A percentile compares a stretch with the other conserved stretches of the same genome.
phyloP scores from a whole-genome alignment of 92 coral and sea anemone species.

The Palythoa grandiflora region DNA sequence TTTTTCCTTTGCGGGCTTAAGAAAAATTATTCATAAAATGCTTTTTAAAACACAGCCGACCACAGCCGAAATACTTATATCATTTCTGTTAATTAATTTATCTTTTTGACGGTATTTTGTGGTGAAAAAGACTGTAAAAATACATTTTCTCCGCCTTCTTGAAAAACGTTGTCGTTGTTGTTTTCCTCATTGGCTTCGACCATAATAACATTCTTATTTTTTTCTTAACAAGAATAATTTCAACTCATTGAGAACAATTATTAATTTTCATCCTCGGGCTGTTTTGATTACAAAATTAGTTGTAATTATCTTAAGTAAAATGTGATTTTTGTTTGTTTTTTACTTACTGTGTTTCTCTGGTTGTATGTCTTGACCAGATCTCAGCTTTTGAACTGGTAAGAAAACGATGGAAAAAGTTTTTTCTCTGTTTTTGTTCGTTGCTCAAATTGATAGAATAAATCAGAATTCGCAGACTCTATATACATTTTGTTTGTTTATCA shows the following conservation, averaged over 20 bases:
- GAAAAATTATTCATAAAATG: not conserved
- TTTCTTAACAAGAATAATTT: not conserved
- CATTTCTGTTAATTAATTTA: not conserved
- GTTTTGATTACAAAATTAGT: not conserved
- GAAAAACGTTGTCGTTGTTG: not conserved
- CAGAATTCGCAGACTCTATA: too few species aligned
- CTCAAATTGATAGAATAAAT: too few species aligned
- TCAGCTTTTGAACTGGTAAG: too few species aligned
- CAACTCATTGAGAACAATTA: not conserved
- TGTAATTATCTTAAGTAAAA: too few species aligned
- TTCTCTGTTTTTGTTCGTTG: too few species aligned
- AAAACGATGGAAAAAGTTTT: too few species aligned
- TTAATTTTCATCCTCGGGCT: not conserved
- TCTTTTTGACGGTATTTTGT: not conserved
- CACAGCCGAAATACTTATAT: not conserved
- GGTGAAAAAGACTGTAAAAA: not conserved
- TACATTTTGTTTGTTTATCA: too few species aligned
- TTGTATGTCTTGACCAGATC: too few species aligned
- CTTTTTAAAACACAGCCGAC: not conserved
- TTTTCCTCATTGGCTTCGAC: not conserved
- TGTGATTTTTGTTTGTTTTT: too few species aligned
- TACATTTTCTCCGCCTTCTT: not conserved
- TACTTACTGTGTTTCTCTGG: too few species aligned
- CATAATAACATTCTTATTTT: not conserved
- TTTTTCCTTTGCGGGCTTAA: not conserved